Base-by-base conservation (phyloP, 2,888 invertebrate genomes). In the Acronicta aceris region DNA sequence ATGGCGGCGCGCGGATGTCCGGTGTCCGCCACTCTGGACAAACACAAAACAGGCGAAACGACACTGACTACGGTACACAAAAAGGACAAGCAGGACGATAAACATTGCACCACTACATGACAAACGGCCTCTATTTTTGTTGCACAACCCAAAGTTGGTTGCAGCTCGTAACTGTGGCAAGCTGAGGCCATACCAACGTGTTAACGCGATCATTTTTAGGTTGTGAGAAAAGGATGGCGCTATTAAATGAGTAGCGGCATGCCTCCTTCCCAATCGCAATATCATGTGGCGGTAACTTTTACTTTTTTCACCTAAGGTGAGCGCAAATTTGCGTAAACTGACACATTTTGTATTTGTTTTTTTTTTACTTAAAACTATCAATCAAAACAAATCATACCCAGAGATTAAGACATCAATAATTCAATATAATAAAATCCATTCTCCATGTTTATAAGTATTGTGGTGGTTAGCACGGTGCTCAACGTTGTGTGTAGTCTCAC, bases 21-120 rank as follows among this genome's bases (percentile, higher is more conserved):
- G 88, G 76, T 76, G 83, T 81, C 81, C 83, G 82, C 76, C 74
- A 74, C 75, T 73, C 52, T 59, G 78, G 66, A 67, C 76, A 70
- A 76, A 83, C 77, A 85, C 82, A 83, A 86, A 89, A 88, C 85
- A 85, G 77, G 82, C 86, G 72, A 88, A 88, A 86, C 81, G 61
- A 69, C 60, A 62, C 56, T 58, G 76, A 58, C 60, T 55, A 49
- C 48, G 49, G 2, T 54, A 66, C 73, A 82, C 82, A 87, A 85
- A 89, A 88, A 79, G 82, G 81, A 76, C 81, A 74, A 74, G 70
- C 84, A 82, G 85, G 81, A 86, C 82, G 86, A 84, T 74, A 74
- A 80, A 83, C 85, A 82, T 83, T 82, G 79, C 78, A 76, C 74
- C 63, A 78, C 73, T 74, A 76, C 69, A 81, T 80, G 77, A 81